Evolutionary conservation across 1,140 invertebrate genomes (phyloP), one percentile per base, ranked within the genome.

Genomic region (Bursaphelenchus mucronatus): DNA sequence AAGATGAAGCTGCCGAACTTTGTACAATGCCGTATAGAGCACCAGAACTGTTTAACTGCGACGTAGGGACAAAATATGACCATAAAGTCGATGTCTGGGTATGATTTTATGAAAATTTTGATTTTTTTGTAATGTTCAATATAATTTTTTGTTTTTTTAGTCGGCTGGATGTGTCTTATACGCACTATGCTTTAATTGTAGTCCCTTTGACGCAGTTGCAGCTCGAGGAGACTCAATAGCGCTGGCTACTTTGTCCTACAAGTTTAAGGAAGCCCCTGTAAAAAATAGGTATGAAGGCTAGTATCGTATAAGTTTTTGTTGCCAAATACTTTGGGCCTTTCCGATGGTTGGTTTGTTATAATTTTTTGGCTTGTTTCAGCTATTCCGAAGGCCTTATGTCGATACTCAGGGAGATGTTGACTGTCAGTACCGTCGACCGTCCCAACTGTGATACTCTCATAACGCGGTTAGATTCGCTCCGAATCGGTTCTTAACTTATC

Each of bases 11-110:
- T 17, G 13, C 57, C 13, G 57, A 59, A 39, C 40, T 59, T 13
- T 59, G 57, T 50, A 59, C 57, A 44, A 59, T 59, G 57, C 19
- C 57, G 21, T 59, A 59, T 39, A 13, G 57, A 59, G 57, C 57
- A 43, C 57, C 57, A 6, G 57, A 59, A 39, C 30, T 59, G 1
- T 59, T 59, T 39, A 59, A 17, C 40, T 59, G 57, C 52, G 57
- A 59, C 4, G 57, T 59, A 3, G 57, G 57, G 5, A 13, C 11
- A 39, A 11, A 11, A 4, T 59, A 59, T 39, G 57, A 59, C 45
- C 40, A 59, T 17, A 13, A 44, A 59, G 57, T 59, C 11, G 57
- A 59, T 50, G 45, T 44, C 11, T 59, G 57, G 53, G 53, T 19
- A 45, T 46, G 53, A 4, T 55, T 55, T 21, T n/a, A 21, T n/a